Evolutionary conservation across 2,113 vertebrate species (phyloP), one percentile per base, ranked within the genome.

Genomic region (Apteryx owenii): DNA sequence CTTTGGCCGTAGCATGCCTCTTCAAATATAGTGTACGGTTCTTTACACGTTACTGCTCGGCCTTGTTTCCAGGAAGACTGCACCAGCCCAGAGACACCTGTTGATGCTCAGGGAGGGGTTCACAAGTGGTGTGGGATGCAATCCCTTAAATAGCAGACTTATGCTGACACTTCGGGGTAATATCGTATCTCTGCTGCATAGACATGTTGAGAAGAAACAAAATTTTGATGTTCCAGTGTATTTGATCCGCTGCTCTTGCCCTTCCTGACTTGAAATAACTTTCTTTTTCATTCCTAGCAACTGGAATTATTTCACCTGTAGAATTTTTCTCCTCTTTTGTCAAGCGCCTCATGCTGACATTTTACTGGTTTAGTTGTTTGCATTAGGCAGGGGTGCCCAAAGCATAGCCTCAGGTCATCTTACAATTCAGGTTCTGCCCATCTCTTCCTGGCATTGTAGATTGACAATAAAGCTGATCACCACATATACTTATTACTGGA

Each of bases 61-160:
- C 91, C 95, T 93, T 97, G 90, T 97, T 98, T 98, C 97, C 90
- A 98, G 95, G 93, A 97, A 95, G 92, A 97, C 89, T n/a, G 54
- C 88, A 51, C 89, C 95, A 96, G 81, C 94, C 83, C 78, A 76
- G 61, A 40, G 71, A 84, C 38, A 95, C 84, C 79, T 82, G 83
- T 93, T 82, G 89, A 88, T 96, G 69, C 79, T 94, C 81, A 95
- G 87, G 88, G 94, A 97, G 94, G 92, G 83, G 83, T 93, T 84
- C 48, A 86, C 89, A 94, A 95, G 48, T 93, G 93, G 77, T 96
- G 78, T 89, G 87, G 90, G 85, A 95, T 93, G 81, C 89, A 72
- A 83, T 72, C 60, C 71, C 64, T 94, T 93, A 89, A 95, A 58
- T 79, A 95, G 83, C 94, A 95, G 64, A 87, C 69, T 72, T 91